A percentile compares a stretch with the other conserved stretches of the same genome.
These are phyloP conservation scores for Amia ocellicauda DNA, from an alignment of 2,113 vertebrate species.

Conservation along the genomic window DNA sequence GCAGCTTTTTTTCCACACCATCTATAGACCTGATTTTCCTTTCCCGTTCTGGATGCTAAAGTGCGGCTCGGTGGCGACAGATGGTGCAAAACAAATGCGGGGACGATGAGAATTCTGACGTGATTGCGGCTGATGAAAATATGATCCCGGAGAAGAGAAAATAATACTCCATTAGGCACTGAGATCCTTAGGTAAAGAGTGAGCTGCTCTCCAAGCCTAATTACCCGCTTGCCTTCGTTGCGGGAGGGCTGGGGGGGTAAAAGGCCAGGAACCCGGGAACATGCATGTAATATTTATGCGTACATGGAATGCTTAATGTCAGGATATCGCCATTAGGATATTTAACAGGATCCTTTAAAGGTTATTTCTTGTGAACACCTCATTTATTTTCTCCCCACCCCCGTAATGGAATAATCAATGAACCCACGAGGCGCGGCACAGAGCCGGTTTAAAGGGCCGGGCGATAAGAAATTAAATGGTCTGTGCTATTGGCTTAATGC, in stretches of 20 bases:
- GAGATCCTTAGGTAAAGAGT: slow-evolving; percentile 6
- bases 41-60: no score
- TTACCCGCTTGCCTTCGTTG: neutral
- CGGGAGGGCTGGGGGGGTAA: neutral
- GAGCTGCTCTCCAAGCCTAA: slow-evolving; percentile 1
- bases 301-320: slow-evolving; percentile 21
- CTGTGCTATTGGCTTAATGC: slow-evolving; percentile 17
- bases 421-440: slow-evolving; percentile 19
- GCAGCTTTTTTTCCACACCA: no score
- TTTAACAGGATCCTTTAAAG: slow-evolving; percentile 17
- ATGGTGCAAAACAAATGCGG: no score
- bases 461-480: slow-evolving; percentile 13
- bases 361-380: slow-evolving; percentile 19
- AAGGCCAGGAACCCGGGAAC: slow-evolving; percentile 1
- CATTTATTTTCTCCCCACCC: slow-evolving; percentile 13
- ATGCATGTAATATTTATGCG: slow-evolving; percentile 16
- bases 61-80: no score
- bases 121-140: slow-evolving; percentile 17
- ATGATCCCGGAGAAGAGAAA: neutral
- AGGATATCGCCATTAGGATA: slow-evolving; percentile 24
- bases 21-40: no score
- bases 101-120: no score
- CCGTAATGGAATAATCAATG: slow-evolving; percentile 35
- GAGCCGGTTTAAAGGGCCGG: slow-evolving; percentile 26
- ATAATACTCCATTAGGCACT: slow-evolving; percentile 20